These are phyloP conservation scores for Pseudanteris insignis DNA, from an alignment of 2,888 invertebrate species.

Conservation along the genomic window DNA sequence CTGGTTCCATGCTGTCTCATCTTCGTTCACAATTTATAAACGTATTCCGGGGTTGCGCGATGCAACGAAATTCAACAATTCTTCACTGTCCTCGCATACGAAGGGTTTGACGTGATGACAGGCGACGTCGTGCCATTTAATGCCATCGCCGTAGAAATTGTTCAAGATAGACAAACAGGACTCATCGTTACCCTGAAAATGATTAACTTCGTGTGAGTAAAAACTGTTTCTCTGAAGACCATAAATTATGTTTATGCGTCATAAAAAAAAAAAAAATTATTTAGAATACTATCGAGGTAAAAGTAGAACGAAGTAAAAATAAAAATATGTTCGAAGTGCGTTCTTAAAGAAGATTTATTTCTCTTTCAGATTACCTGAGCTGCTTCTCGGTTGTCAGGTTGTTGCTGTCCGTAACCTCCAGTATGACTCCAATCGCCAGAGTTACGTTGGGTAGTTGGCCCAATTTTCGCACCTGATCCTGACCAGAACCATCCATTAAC, in stretches of 20 bases:
- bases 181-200: conserved; percentile 83
- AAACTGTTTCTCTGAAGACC: neutral
- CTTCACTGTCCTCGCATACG: conserved; percentile 91
- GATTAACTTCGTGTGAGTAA: neutral
- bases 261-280: neutral
- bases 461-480: conserved; percentile 90
- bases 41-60: conserved; percentile 88
- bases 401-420: conserved; percentile 86
- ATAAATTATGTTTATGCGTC: neutral
- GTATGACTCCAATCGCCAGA: conserved; percentile 91
- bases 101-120: conserved; percentile 90
- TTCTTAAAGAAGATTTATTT: too few species aligned
- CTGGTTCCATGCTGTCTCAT: conserved; percentile 17
- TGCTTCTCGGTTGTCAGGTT: conserved; percentile 90
- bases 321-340: too few species aligned
- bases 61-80: conserved; percentile 87
- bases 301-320: conserved; percentile 15
- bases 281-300: conserved; percentile 4
- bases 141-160: conserved; percentile 91
- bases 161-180: conserved; percentile 88
- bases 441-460: conserved; percentile 86
- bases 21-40: conserved; percentile 68
- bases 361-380: conserved; percentile 73
- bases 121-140: conserved; percentile 90
- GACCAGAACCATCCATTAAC: conserved; percentile 96